phyloP scores from a whole-genome alignment of 2,113 vertebrate species.

The Orycteropus afer region DNA sequence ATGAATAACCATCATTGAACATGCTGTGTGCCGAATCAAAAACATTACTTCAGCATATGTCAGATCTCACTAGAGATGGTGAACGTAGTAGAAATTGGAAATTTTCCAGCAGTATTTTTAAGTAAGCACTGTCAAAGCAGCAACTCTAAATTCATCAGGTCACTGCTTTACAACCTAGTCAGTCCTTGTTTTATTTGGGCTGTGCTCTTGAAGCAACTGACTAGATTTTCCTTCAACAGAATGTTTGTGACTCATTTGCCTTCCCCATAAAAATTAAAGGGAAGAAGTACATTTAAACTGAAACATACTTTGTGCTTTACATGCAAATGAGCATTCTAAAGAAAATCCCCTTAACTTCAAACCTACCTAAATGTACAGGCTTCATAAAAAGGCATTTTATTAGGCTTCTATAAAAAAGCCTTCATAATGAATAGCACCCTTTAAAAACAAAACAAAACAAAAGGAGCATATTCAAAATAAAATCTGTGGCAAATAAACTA shows the following conservation, averaged over 20 bases:
- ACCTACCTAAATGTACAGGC: constrained; percentile 73
- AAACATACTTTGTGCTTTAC: constrained; percentile 78
- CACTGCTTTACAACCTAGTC: constrained; percentile 74
- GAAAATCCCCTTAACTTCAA: constrained; percentile 58
- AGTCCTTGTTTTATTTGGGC: constrained; percentile 77
- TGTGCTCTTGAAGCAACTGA: constrained; percentile 70
- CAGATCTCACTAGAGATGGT: constrained; percentile 72
- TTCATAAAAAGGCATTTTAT: constrained; percentile 73
- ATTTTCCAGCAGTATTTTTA: constrained; percentile 72
- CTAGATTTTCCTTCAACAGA: constrained; percentile 72
- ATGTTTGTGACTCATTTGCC: constrained; percentile 62
- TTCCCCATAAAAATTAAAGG: constrained; percentile 68
- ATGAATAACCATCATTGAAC: constrained; percentile 88
- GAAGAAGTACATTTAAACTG: constrained; percentile 75
- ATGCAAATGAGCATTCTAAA: constrained; percentile 71
- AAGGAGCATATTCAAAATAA: constrained; percentile 68
- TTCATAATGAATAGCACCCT: constrained; percentile 76
- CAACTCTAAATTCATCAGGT: constrained; percentile 71
- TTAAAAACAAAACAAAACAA: not conserved
- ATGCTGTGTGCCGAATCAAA: constrained; percentile 91
- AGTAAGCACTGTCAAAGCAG: constrained; percentile 78
- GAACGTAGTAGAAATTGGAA: constrained; percentile 73
- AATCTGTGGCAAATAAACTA: constrained; percentile 42
- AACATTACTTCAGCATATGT: constrained; percentile 68
- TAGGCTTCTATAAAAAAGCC: constrained; percentile 66